phyloP scores from a whole-genome alignment of 2,888 invertebrate species.

The Phytoseiulus persimilis region DNA sequence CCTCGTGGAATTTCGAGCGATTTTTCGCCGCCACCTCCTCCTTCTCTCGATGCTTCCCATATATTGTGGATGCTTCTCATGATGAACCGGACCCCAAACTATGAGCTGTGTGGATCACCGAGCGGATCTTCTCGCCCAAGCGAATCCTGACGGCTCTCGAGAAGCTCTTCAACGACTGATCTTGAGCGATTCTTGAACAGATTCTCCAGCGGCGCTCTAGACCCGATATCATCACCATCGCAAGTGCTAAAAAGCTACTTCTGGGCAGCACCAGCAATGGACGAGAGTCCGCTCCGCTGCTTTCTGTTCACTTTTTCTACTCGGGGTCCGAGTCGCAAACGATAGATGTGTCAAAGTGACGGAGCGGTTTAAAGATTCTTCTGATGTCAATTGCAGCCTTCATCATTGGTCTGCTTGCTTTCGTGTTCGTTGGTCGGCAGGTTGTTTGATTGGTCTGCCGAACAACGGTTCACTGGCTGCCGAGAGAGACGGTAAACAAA shows the following conservation, averaged over 20 bases:
- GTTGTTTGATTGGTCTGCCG: background rate
- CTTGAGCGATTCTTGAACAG: background rate
- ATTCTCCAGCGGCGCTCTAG: background rate
- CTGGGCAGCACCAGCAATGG: background rate
- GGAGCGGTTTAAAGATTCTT: background rate
- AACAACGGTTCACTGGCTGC: background rate
- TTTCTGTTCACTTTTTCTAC: background rate
- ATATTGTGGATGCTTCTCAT: background rate
- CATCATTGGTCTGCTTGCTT: background rate
- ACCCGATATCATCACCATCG: background rate
- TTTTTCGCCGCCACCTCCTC: no score
- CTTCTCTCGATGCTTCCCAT: no score
- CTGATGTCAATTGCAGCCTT: background rate
- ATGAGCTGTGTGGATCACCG: no score
- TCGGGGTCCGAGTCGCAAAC: background rate
- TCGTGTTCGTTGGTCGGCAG: background rate
- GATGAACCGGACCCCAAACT: background rate
- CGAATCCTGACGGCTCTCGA: background rate
- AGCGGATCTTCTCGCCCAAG: background rate
- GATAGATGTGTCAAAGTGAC: background rate
- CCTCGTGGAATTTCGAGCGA: no score
- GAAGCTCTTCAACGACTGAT: background rate
- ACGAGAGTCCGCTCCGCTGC: background rate
- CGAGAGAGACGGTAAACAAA: background rate
- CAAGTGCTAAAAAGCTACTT: background rate